phyloP scores from a whole-genome alignment of 2,888 invertebrate genomes.

The Scaptomyza tumidula region DNA sequence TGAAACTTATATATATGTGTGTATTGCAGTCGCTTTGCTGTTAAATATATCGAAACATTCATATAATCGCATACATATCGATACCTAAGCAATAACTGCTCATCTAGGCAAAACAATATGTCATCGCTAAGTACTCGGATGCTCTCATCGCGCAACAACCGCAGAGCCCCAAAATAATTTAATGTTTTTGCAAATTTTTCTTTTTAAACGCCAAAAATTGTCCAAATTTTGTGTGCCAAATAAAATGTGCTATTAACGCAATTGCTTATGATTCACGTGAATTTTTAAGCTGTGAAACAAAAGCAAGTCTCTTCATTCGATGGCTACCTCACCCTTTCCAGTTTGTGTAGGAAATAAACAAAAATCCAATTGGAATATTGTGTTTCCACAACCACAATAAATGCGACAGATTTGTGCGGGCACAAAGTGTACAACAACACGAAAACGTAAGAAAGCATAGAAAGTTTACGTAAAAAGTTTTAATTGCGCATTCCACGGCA shows the following conservation, averaged over 20 bases:
- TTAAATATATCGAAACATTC: neutral
- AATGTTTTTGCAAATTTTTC: slow-evolving; percentile 12
- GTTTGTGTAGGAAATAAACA: slow-evolving; percentile 62
- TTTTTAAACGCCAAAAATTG: slow-evolving; percentile 8
- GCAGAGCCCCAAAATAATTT: slow-evolving; percentile 18
- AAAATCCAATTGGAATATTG: slow-evolving; percentile 59
- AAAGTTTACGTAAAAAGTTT: slow-evolving; percentile 53
- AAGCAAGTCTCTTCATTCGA: slow-evolving; percentile 37
- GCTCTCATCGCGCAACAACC: slow-evolving; percentile 19
- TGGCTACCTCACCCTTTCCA: slow-evolving; percentile 58
- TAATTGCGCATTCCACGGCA: slow-evolving; percentile 75
- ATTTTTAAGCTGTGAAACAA: slow-evolving; percentile 6
- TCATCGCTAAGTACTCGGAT: slow-evolving; percentile 36
- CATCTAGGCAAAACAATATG: neutral
- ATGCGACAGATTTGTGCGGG: slow-evolving; percentile 69
- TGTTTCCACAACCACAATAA: slow-evolving; percentile 57
- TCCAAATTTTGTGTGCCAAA: slow-evolving; percentile 34
- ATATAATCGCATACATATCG: slow-evolving; percentile 5
- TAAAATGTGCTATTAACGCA: neutral
- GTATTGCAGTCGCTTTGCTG: neutral
- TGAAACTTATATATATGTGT: neutral
- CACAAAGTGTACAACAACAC: slow-evolving; percentile 50
- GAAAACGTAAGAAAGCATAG: slow-evolving; percentile 44
- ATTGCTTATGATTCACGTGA: neutral
- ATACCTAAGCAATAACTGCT: slow-evolving; percentile 1